These are phyloP conservation scores for Poeciliopsis paucimaculata DNA, from an alignment of 2,797 vertebrate genomes.

Conservation along the genomic window DNA sequence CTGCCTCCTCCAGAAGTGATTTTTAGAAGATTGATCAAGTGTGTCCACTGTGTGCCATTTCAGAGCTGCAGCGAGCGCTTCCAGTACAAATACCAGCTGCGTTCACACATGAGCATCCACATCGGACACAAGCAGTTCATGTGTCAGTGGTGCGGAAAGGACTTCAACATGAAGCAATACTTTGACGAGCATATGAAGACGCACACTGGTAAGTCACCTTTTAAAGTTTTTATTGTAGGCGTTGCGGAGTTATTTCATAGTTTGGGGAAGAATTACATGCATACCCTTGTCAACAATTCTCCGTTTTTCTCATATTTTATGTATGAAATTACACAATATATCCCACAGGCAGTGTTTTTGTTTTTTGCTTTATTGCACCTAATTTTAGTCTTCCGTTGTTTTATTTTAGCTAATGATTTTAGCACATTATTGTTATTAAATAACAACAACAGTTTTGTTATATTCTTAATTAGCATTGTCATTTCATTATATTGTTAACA, in stretches of 20 bases:
- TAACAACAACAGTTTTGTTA: neutral
- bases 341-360: neutral
- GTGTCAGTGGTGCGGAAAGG: constrained; percentile 99
- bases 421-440: neutral
- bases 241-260: neutral
- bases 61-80: constrained; percentile 93
- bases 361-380: neutral
- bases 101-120: constrained; percentile 98
- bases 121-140: constrained; percentile 99
- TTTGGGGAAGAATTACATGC: neutral
- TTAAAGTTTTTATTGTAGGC: neutral
- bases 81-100: constrained; percentile 98
- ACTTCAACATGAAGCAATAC: constrained; percentile 99
- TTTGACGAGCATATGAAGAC: constrained; percentile 99
- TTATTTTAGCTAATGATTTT: neutral
- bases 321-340: neutral
- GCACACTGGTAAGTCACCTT: constrained; percentile 90
- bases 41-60: constrained; percentile 26
- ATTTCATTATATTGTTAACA: no score
- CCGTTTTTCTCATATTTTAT: neutral
- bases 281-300: neutral
- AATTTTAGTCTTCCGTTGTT: neutral
- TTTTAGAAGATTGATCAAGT: neutral
- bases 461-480: no score
- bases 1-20: constrained; percentile 5